Conservation (phyloP, 2,113 vertebrate species). For the Panthera leo region DNA sequence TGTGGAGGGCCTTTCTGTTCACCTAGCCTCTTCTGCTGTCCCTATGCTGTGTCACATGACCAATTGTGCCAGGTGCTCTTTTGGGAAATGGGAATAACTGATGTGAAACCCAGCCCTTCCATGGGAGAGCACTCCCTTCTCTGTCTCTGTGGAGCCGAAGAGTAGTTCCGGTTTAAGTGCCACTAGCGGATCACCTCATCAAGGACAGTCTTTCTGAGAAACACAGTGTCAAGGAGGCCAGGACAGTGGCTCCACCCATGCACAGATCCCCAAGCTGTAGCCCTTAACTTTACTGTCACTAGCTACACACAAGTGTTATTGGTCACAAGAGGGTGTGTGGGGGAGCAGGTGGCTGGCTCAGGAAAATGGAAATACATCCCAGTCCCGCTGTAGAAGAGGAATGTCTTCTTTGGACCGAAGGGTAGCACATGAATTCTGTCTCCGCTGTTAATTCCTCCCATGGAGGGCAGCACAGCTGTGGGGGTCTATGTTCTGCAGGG, state of each 20-base stretch:
- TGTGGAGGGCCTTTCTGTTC: background rate
- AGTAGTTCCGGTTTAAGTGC: too few relatives aligned
- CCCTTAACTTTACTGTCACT: background rate
- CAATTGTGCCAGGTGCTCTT: background rate
- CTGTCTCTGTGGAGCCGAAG: background rate
- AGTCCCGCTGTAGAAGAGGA: background rate
- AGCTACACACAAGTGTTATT: background rate
- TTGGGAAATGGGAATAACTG: background rate
- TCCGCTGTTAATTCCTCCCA: background rate
- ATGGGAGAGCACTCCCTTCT: background rate
- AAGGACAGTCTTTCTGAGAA: background rate
- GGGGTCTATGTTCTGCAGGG: background rate
- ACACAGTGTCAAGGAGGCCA: background rate
- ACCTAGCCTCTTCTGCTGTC: background rate
- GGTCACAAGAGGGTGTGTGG: background rate
- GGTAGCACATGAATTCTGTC: background rate
- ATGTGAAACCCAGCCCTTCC: background rate
- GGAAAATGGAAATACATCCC: background rate
- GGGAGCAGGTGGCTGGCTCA: background rate
- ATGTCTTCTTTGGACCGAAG: rapidly evolving
- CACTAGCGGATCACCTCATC: too few relatives aligned
- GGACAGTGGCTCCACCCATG: background rate
- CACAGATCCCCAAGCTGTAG: background rate
- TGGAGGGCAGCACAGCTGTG: background rate
- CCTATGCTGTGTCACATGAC: too few relatives aligned